A percentile compares a stretch with the other conserved stretches of the same genome.
Conservation (phyloP, 2,113 vertebrate genomes). For the Indri indri region DNA sequence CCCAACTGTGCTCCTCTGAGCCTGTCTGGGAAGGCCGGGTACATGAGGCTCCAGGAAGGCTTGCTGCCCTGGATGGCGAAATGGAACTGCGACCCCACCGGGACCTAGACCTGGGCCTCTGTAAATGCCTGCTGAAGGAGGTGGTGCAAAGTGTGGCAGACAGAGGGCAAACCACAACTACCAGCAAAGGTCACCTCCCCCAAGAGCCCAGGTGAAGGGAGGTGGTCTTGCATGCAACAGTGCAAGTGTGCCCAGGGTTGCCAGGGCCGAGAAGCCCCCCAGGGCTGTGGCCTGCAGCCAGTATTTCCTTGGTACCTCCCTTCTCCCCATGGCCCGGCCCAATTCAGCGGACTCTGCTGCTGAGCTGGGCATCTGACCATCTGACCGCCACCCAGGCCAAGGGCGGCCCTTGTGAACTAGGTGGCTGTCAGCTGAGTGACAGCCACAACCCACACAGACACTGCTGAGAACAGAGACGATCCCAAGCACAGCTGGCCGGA, state of each 20-base stretch:
- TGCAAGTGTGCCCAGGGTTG: too few species aligned
- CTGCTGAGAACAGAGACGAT: background rate
- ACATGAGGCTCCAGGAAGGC: rapidly evolving
- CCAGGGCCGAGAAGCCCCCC: too few species aligned
- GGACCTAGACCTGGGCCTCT: background rate
- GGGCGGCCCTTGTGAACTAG: background rate
- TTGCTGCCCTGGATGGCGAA: background rate
- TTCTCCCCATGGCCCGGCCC: background rate
- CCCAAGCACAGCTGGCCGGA: background rate
- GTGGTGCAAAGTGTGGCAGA: background rate
- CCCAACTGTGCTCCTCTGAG: background rate
- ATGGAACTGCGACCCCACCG: too few species aligned
- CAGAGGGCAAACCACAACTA: rapidly evolving
- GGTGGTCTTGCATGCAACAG: rapidly evolving
- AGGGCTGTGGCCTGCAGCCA: background rate
- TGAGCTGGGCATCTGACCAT: background rate
- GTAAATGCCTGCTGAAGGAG: background rate
- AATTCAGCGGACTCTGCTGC: background rate
- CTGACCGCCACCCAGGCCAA: background rate
- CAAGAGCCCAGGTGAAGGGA: background rate
- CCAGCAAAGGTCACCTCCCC: background rate
- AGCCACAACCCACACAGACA: background rate
- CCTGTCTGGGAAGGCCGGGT: background rate
- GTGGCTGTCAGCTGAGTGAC: rapidly evolving
- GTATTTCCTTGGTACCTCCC: background rate